These are phyloP conservation scores for Cataglyphis cursor DNA, from an alignment of 2,888 invertebrate genomes.

Conservation along the genomic window DNA sequence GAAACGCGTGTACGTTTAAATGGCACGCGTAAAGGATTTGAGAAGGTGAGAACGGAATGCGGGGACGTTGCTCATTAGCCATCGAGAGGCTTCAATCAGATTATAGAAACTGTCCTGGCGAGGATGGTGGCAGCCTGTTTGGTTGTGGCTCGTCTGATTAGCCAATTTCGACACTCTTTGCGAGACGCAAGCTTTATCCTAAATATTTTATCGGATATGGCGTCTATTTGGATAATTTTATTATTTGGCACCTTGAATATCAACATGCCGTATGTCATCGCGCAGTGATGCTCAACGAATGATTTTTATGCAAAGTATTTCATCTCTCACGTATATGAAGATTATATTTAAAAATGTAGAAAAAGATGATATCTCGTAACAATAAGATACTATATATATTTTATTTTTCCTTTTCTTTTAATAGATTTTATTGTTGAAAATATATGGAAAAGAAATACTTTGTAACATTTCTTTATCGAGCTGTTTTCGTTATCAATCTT, in stretches of 20 bases:
- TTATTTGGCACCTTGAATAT: slow-evolving; percentile 71
- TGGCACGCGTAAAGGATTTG: slow-evolving; percentile 75
- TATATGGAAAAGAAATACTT: background rate
- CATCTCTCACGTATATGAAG: background rate
- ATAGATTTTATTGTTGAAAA: background rate
- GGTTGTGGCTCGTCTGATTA: slow-evolving; percentile 62
- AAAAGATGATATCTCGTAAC: background rate
- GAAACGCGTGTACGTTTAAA: slow-evolving; percentile 64
- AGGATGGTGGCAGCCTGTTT: slow-evolving; percentile 69
- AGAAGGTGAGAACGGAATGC: slow-evolving; percentile 81
- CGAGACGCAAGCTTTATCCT: slow-evolving; percentile 56
- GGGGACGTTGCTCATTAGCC: slow-evolving; percentile 81
- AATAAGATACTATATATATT: background rate
- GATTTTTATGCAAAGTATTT: background rate
- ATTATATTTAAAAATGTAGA: background rate
- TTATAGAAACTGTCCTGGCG: slow-evolving; percentile 74
- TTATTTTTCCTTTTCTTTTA: background rate
- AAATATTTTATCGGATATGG: slow-evolving; percentile 66
- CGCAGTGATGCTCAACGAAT: slow-evolving; percentile 44
- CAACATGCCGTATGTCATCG: slow-evolving; percentile 54
- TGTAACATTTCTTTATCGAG: background rate
- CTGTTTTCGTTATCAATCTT: background rate
- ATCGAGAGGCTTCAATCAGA: slow-evolving; percentile 81
- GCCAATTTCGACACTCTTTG: slow-evolving; percentile 58
- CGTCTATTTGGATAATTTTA: slow-evolving; percentile 69